Base-by-base conservation (phyloP, 1,140 invertebrate genomes). In the Harlomillsia oculata region DNA sequence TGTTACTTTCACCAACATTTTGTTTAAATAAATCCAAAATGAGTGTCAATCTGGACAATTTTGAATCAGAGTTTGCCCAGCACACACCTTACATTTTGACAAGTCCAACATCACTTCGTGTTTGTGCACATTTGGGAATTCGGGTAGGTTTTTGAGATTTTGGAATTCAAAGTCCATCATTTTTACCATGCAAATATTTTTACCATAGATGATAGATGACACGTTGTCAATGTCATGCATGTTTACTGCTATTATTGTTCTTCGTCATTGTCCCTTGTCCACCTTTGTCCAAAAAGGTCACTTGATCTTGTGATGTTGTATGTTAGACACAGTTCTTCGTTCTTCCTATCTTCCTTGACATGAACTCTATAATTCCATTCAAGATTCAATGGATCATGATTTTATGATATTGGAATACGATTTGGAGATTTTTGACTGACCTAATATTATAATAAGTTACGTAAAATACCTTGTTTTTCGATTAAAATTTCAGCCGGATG, bases 41-140 rank as follows among this genome's bases (percentile, higher is more conserved):
- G 53, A 54, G 41, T 59, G 28, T 64, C 23, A 55, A 64, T 32
- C 29, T 65, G 50, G 60, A 65, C 18, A 65, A 65, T 40, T 65
- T 65, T 46, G 63, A 65, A 36, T 23, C 28, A 18, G 53, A 53
- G 25, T 45, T 57, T 13, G 32, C 41, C 23, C 25, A 39, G 28
- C 34, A 36, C 14, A 62, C 63, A 13, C 63, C 63, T 32, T 56
- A 39, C 20, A 32, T 65, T 44, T 46, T 65, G 14, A 65, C 56
- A 18, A 62, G 60, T 34, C 63, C 63, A 37, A 62, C 40, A 14
- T 65, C 63, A 8, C 34, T 65, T n/a, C 39, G 51, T 23, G 59
- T 56, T n/a, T 65, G 63, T 40, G 28, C 53, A 26, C 14, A 46
- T 16, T 32, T 60, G 1, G 20, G 32, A 5, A 53, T 65, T 34